Base-by-base conservation (phyloP, 2,797 vertebrate genomes). In the Coreius guichenoti region DNA sequence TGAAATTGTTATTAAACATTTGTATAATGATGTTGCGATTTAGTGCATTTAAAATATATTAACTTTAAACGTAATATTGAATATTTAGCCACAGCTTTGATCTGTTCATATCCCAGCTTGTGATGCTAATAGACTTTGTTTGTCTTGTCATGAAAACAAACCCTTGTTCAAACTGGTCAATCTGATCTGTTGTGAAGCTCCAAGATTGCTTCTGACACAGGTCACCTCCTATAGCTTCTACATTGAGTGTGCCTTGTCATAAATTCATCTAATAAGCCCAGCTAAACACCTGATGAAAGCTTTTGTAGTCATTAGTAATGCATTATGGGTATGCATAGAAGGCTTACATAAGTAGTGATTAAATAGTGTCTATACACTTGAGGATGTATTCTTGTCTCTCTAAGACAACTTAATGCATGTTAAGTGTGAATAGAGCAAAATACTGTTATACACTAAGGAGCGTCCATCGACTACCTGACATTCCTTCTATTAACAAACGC, bases 91-190 rank as follows among this genome's bases (percentile, higher is more conserved):
- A 58, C 9, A 58, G 31, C 73, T 86, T 86, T 82, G 65, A 82
- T 86, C 43, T 9, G 51, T 76, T 61, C 31, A 29, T 51, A 49
- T 19, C 23, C 43, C 26, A 26, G 58, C 70, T 56, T 16, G 17
- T 86, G 47, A 77, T n/a, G 29, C 36, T 26, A 58, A 86, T 70
- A n/a, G 58, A 45, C 72, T 77, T 72, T 49, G 80, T 61, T 76
- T 13, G 26, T 58, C 14, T 23, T 17, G 36, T 56, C 29, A 33
- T 47, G 3, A 49, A 58, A 69, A 45, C 9, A 29, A 14, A 67
- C 14, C 51, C 29, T 69, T 72, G 29, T 61, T 81, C 21, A 63
- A 74, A 82, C 19, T 47, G n/a, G n/a, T n/a, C n/a, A 29, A 61
- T 54, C 54, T 73, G n/a, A 82, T 45, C 21, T 36, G 67, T 67